phyloP scores from a whole-genome alignment of 2,113 vertebrate genomes.

The Daboia siamensis region DNA sequence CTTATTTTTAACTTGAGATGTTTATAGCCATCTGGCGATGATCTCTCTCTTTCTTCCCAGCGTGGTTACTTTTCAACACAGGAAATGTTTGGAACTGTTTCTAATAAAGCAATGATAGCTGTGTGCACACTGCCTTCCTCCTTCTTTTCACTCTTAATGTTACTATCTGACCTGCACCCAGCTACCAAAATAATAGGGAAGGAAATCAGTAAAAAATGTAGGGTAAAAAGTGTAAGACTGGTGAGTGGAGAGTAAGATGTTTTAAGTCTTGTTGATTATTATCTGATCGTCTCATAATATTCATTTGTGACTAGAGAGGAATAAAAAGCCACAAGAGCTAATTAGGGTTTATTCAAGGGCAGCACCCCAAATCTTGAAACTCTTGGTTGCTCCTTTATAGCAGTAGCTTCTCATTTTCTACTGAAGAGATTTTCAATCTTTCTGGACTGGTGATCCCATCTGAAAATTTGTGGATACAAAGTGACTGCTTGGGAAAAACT shows the following conservation, averaged over 20 bases:
- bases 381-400: neutral
- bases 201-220: slow-evolving; percentile 20
- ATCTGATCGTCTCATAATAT: slow-evolving; percentile 41
- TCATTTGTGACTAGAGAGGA: slow-evolving; percentile 22
- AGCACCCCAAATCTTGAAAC: neutral
- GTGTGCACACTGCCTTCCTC: slow-evolving; percentile 1
- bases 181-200: slow-evolving; percentile 18
- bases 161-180: slow-evolving; percentile 26
- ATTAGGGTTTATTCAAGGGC: neutral
- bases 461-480: neutral
- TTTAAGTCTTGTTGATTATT: slow-evolving; percentile 55
- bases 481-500: neutral
- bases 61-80: slow-evolving; percentile 55
- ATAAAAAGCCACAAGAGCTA: neutral
- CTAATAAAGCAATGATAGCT: slow-evolving; percentile 38
- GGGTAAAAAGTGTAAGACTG: slow-evolving; percentile 40
- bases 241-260: slow-evolving; percentile 55
- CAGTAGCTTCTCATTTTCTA: neutral
- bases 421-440: neutral
- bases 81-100: slow-evolving; percentile 59
- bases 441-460: neutral
- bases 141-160: slow-evolving; percentile 36
- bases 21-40: slow-evolving; percentile 39
- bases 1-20: slow-evolving; percentile 64
- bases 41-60: slow-evolving; percentile 30